Base-by-base conservation (phyloP, 2,113 vertebrate genomes). In the Lagopus leucura region DNA sequence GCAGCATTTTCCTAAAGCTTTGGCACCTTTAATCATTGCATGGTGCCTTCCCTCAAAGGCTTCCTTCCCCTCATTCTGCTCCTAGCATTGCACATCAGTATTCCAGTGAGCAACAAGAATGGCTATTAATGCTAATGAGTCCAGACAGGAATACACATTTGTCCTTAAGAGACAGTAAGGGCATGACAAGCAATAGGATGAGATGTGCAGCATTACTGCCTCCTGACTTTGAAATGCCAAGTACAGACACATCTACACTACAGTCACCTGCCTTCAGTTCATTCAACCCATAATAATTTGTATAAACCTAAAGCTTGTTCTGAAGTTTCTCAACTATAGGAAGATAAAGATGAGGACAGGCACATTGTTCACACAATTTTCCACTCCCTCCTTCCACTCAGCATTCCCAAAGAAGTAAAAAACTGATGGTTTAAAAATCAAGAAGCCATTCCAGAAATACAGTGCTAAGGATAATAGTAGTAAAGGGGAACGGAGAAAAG, bases 101-200 rank as follows among this genome's bases (percentile, higher is more conserved):
- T 96, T 95, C 92, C 83, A 84, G 47, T 25, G 64, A 32, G 82
- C 55, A 90, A 69, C 69, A 61, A 94, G 65, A 86, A 75, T 40
- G 91, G 88, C 95, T 81, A 92, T 93, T 81, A 96, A 94, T 86
- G 90, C 76, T 92, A 93, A 86, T 93, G 86, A 93, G 83, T 17
- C 76, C 83, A 94, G 92, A 96, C 90, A 93, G 92, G 76, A 96
- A 95, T 74, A 94, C 80, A 81, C 8, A 0, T 93, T 96, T 93
- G 83, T 78, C 93, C 80, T 78, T 43, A 90, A 72, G 69, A 90
- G 76, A 78, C 90, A 94, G 93, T 75, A 86, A 90, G 73, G 71
- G 96, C 86, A 90, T 90, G 86, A 90, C 80, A 96, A 93, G 86
- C 75, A 78, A 96, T 89, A 82, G 58, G 78, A 92, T 88, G 80